Conservation (phyloP, 2,888 invertebrate genomes). For the Villa cingulata region DNA sequence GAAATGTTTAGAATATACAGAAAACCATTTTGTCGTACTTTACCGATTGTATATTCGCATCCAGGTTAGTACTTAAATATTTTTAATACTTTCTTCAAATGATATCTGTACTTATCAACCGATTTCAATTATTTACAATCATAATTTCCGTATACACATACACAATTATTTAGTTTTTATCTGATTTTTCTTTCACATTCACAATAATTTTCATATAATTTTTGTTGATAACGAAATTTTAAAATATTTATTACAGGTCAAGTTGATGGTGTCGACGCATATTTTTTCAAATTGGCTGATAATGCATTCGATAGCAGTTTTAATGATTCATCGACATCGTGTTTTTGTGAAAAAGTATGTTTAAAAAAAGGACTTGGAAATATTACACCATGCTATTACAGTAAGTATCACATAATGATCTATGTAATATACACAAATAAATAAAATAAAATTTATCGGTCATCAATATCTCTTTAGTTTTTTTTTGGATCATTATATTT, state of each 20-base stretch:
- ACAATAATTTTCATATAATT: too few relatives aligned
- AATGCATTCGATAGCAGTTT: constrained; percentile 43
- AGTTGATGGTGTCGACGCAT: constrained; percentile 42
- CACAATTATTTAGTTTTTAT: too few relatives aligned
- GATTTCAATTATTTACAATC: too few relatives aligned
- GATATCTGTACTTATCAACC: too few relatives aligned
- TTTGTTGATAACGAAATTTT: too few relatives aligned
- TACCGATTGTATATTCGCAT: constrained; percentile 41
- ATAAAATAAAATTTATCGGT: too few relatives aligned
- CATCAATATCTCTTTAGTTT: too few relatives aligned
- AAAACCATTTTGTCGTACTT: constrained; percentile 59
- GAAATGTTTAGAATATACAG: constrained; percentile 51
- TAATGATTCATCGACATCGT: constrained; percentile 46
- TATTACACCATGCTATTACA: constrained; percentile 56
- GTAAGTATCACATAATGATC: constrained; percentile 36
- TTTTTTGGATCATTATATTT: too few relatives aligned
- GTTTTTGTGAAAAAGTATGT: constrained; percentile 46
- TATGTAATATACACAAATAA: too few relatives aligned
- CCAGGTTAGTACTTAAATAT: constrained; percentile 22
- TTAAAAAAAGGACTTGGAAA: constrained; percentile 51
- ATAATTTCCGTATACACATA: too few relatives aligned
- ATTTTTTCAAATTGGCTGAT: constrained; percentile 46
- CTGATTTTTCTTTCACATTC: too few relatives aligned
- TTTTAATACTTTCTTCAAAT: too few relatives aligned
- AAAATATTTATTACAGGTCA: constrained; percentile 15